Evolutionary conservation across 1,140 invertebrate species (phyloP).

Genomic region (Aethina tumida): DNA sequence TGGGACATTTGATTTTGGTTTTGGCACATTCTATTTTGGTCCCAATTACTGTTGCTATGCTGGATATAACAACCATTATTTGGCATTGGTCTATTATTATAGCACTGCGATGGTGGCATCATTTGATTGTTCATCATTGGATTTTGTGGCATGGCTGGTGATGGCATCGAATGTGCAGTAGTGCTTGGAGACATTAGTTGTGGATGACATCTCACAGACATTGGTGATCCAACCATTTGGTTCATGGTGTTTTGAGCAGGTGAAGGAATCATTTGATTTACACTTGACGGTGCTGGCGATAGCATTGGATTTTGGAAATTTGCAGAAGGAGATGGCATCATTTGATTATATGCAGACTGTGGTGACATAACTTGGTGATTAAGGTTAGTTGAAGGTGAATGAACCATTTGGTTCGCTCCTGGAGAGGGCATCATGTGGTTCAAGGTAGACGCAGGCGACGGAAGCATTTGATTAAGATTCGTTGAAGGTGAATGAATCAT

Average conservation of each 20-base stretch:
- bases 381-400: slow-evolving; percentile 22
- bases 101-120: slow-evolving; percentile 13
- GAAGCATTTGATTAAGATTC: slow-evolving; percentile 22
- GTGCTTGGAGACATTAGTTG: slow-evolving; percentile 22
- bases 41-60: too few relatives aligned
- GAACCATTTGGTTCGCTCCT: slow-evolving; percentile 21
- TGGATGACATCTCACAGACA: slow-evolving; percentile 21
- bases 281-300: slow-evolving; percentile 17
- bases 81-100: too few relatives aligned
- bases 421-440: slow-evolving; percentile 3
- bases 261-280: slow-evolving; percentile 19
- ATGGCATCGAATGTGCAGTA: background rate
- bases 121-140: slow-evolving; percentile 15
- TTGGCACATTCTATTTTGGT: too few relatives aligned
- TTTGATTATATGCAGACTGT: slow-evolving; percentile 14
- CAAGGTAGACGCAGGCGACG: slow-evolving; percentile 7
- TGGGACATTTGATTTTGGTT: too few relatives aligned
- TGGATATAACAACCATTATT: too few relatives aligned
- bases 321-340: slow-evolving; percentile 25
- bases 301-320: slow-evolving; percentile 25
- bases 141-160: slow-evolving; percentile 13
- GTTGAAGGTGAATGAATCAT: slow-evolving; percentile 14
- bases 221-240: slow-evolving; percentile 31
- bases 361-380: slow-evolving; percentile 23
- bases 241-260: slow-evolving; percentile 16